Conservation (phyloP, 1,140 invertebrate genomes). For the Penaeus chinensis region DNA sequence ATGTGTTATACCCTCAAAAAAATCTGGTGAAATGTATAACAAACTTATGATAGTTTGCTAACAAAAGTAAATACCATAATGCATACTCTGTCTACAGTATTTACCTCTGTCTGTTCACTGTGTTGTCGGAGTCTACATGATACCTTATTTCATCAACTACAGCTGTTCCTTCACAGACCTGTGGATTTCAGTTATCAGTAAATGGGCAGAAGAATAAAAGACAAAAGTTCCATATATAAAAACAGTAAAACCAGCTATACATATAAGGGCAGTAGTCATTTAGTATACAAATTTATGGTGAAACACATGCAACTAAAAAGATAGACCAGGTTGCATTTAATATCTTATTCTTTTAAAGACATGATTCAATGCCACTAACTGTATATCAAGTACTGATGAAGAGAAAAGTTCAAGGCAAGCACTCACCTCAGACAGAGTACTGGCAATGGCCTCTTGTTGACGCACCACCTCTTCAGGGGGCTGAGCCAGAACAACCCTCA, state of each 20-base stretch:
- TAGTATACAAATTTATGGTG: too few species aligned
- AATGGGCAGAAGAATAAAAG: neutral
- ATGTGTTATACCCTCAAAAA: too few species aligned
- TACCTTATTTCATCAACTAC: slow-evolving; percentile 84
- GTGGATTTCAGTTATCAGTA: neutral
- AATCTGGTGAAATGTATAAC: too few species aligned
- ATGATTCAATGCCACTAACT: neutral
- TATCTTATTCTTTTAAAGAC: too few species aligned
- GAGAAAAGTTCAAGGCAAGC: too few species aligned
- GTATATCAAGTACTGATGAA: too few species aligned
- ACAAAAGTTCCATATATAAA: neutral
- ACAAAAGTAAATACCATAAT: neutral
- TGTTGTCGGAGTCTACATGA: slow-evolving; percentile 75
- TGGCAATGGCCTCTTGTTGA: slow-evolving; percentile 78
- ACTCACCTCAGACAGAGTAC: slow-evolving; percentile 79
- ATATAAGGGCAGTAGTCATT: neutral
- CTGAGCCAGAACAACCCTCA: slow-evolving; percentile 83
- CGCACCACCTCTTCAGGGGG: slow-evolving; percentile 79
- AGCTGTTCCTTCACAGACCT: slow-evolving; percentile 75
- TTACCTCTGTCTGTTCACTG: slow-evolving; percentile 77
- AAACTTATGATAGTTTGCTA: too few species aligned
- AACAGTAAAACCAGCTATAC: neutral
- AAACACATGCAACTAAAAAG: too few species aligned
- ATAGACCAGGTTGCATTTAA: too few species aligned
- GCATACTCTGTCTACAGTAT: neutral